These are phyloP conservation scores for Scolopax mira DNA, from an alignment of 2,113 vertebrate species.

Conservation along the genomic window DNA sequence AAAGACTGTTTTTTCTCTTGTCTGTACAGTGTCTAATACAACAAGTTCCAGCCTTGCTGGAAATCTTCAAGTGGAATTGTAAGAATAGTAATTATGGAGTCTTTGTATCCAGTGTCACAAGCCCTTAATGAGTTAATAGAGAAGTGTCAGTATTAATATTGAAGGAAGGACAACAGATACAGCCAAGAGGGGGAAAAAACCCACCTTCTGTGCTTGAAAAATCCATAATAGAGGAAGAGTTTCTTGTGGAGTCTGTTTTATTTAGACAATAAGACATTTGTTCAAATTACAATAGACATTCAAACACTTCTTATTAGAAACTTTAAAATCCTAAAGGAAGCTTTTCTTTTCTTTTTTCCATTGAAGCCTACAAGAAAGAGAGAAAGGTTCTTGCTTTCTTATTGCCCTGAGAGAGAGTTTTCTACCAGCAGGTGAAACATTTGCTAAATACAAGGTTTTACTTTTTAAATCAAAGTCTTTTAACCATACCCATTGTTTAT, in stretches of 20 bases:
- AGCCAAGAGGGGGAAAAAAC: background rate
- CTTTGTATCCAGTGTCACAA: slow-evolving; percentile 51
- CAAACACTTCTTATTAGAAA: slow-evolving; percentile 53
- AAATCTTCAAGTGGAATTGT: slow-evolving; percentile 27
- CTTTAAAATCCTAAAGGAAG: slow-evolving; percentile 24
- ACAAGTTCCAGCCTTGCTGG: slow-evolving; percentile 1
- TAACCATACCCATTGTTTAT: background rate
- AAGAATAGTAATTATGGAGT: slow-evolving; percentile 59
- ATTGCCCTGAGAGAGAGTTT: background rate
- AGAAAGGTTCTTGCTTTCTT: background rate
- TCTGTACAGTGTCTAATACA: background rate
- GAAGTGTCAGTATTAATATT: slow-evolving; percentile 53
- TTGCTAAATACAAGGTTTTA: background rate
- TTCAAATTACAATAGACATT: slow-evolving; percentile 62
- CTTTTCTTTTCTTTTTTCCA: background rate
- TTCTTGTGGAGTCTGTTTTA: slow-evolving; percentile 48
- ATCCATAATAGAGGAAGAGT: slow-evolving; percentile 32
- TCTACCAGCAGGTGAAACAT: background rate
- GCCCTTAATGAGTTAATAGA: slow-evolving; percentile 44
- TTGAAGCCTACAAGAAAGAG: background rate
- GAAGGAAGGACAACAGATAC: slow-evolving; percentile 29
- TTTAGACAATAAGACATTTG: slow-evolving; percentile 57
- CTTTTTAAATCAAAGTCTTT: background rate
- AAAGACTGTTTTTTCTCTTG: background rate
- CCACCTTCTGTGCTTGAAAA: background rate